Base-by-base conservation (phyloP, 2,113 vertebrate genomes). In the Columba livia region DNA sequence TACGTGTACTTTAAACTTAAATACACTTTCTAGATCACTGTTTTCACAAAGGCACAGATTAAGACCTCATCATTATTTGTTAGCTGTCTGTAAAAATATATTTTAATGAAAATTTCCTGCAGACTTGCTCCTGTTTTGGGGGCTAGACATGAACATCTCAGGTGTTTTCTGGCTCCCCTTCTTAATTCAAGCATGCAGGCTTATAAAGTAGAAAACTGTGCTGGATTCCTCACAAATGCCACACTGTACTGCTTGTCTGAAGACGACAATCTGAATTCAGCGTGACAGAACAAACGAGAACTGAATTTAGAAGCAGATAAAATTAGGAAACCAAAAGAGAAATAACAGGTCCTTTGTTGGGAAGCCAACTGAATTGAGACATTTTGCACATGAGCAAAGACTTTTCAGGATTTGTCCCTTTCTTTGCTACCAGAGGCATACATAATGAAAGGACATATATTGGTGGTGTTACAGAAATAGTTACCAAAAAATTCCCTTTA, bases 101-200 rank as follows among this genome's bases (percentile, higher is more conserved):
- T 36, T 72, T 85, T 69, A 70, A 69, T 69, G 32, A 79, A 47
- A 83, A 40, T 70, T 64, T 66, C 31, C 24, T 69, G 24, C 25
- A 53, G 50, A 64, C 5, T 7, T 72, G 28, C 28, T 90, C 29
- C 65, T 75, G n/a, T 5, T 75, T 72, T 4, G 4, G 20, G 15
- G 15, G 15, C 38, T 75, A 50, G n/a, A 82, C 10, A 40, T 58
- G 24, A 82, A 28, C 28, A 40, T 48, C 42, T 92, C 34, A 14
- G 13, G 4, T 2, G 0, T 86, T 72, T 92, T 69, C 38, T 5
- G 2, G 8, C 8, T 62, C 19, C 31, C 51, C 9, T 10, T 85
- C 34, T n/a, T 50, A 58, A 2, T 0, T 25, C 61, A 67, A 23
- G 14, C 1, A 0, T 36, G 23, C 21, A 78, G 18, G 36, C 24